phyloP scores from a whole-genome alignment of 1,140 invertebrate genomes.

The Calephelis nemesis region DNA sequence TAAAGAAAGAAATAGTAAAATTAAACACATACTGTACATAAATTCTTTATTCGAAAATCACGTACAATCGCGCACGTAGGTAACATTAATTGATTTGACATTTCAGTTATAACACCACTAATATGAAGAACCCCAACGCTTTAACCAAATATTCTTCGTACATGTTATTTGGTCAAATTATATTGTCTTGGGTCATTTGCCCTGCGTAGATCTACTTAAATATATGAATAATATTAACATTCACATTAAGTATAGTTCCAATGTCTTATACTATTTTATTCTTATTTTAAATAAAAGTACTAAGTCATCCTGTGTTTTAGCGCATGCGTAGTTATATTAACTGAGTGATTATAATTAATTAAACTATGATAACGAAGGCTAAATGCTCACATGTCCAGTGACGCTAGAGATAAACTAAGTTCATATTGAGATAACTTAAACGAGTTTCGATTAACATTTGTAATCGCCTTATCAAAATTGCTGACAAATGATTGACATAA shows the following conservation, averaged over 20 bases:
- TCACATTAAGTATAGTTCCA: constrained; percentile 13
- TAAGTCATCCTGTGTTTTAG: not conserved
- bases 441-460: not conserved
- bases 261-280: constrained; percentile 8
- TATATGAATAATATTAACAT: constrained; percentile 4
- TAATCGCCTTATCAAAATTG: not conserved
- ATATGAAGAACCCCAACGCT: constrained; percentile 12
- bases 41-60: constrained; percentile 49
- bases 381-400: not conserved
- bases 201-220: constrained; percentile 10
- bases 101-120: constrained; percentile 18
- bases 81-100: constrained; percentile 38
- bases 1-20: not conserved
- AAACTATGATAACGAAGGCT: not conserved
- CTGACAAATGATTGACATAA: constrained; percentile 2
- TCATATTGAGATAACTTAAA: not conserved
- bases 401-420: constrained; percentile 3
- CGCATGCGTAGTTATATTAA: not conserved
- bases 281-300: not conserved
- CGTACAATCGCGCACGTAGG: constrained; percentile 27
- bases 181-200: constrained; percentile 27
- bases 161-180: constrained; percentile 30
- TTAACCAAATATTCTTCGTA: constrained; percentile 11
- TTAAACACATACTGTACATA: constrained; percentile 44
- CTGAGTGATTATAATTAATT: not conserved